These are phyloP conservation scores for Glyptemys insculpta DNA, from an alignment of 2,797 vertebrate genomes.

Conservation along the genomic window DNA sequence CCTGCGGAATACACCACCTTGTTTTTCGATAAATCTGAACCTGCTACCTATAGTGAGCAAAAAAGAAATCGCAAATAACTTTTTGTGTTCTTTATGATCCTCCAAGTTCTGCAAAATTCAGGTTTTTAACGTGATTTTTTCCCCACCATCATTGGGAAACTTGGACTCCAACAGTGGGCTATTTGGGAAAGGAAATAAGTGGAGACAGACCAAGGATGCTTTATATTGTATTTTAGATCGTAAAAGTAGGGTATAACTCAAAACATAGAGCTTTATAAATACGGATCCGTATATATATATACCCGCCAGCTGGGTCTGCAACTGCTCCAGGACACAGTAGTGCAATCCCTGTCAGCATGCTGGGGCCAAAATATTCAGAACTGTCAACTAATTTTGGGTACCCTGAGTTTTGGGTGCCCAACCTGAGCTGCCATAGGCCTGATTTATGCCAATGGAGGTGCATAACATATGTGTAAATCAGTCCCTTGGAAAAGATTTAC, in stretches of 20 bases:
- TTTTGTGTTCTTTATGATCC: neutral
- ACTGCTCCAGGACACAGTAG: neutral
- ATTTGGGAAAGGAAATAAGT: neutral
- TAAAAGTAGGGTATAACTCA: neutral
- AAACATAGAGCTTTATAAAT: neutral
- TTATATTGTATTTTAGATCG: neutral
- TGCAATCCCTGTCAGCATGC: neutral
- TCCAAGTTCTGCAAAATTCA: neutral
- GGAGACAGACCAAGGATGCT: neutral
- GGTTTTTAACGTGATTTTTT: neutral
- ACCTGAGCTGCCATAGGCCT: neutral
- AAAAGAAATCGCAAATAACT: neutral
- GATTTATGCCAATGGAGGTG: neutral
- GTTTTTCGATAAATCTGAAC: neutral
- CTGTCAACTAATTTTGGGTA: neutral
- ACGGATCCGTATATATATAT: fast-evolving
- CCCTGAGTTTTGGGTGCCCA: neutral
- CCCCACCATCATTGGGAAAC: neutral
- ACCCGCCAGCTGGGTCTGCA: neutral
- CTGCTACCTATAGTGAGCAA: neutral
- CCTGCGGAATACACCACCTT: neutral
- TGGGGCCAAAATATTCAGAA: neutral
- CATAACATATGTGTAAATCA: neutral
- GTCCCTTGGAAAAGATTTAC: neutral
- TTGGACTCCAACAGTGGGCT: neutral